Conservation (phyloP, 2,888 invertebrate species). For the Chaetogeoica ovagalla region DNA sequence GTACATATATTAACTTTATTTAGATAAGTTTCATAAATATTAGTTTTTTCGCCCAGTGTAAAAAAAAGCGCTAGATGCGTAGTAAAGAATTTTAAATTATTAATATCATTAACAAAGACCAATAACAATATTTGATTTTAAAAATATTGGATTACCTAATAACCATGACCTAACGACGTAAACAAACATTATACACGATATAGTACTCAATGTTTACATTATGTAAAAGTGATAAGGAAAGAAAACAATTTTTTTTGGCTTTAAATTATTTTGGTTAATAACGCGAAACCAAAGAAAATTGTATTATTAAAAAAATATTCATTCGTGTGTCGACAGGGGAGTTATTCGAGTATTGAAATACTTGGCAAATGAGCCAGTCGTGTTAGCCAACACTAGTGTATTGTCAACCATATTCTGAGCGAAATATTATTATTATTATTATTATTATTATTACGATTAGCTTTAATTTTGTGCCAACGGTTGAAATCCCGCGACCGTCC, state of each 20-base stretch:
- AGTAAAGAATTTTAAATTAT: no score
- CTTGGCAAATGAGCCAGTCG: constrained; percentile 35
- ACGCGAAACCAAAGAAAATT: background rate
- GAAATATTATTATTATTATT: background rate
- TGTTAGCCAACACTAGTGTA: constrained; percentile 20
- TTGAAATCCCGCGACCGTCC: background rate
- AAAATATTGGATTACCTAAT: no score
- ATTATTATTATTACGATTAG: background rate
- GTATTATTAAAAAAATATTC: constrained; percentile 7
- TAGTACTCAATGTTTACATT: no score
- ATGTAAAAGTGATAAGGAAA: background rate
- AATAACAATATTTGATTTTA: no score
- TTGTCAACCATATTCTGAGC: background rate
- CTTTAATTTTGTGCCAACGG: constrained; percentile 34
- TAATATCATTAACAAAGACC: no score
- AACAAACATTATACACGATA: no score
- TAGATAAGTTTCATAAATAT: no score
- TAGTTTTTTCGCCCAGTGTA: no score
- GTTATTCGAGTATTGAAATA: constrained; percentile 25
- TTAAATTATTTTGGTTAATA: background rate
- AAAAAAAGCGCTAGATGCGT: no score
- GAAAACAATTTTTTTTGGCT: background rate
- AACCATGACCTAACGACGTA: no score
- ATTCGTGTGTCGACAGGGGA: constrained; percentile 14
- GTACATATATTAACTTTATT: no score